Conservation (phyloP, 2,888 invertebrate genomes). For the Lithophane socia region DNA sequence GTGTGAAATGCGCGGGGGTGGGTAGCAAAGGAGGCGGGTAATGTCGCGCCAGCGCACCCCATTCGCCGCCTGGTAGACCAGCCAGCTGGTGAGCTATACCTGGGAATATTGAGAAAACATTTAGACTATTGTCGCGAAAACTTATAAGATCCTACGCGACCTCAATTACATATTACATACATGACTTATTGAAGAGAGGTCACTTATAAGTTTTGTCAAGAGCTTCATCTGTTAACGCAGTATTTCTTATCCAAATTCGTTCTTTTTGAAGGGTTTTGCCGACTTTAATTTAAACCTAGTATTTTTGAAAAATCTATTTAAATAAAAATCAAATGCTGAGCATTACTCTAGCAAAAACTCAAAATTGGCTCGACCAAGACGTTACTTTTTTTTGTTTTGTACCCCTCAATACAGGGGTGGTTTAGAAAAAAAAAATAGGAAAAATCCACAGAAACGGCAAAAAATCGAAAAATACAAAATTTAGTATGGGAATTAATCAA, state of each 20-base stretch:
- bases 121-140: background rate
- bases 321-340: too few relatives aligned
- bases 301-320: background rate
- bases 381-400: too few relatives aligned
- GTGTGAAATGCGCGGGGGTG: constrained; percentile 90
- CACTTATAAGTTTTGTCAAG: background rate
- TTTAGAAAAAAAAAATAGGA: too few relatives aligned
- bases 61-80: constrained; percentile 92
- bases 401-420: too few relatives aligned
- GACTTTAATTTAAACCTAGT: background rate
- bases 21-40: constrained; percentile 88
- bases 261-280: background rate
- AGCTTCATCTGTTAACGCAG: background rate
- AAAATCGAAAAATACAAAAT: too few relatives aligned
- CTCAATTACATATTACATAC: background rate
- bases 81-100: constrained; percentile 94
- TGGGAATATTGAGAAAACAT: constrained; percentile 71
- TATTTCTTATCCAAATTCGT: background rate
- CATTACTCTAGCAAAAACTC: too few relatives aligned
- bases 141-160: too few relatives aligned
- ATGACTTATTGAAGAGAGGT: background rate
- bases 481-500: too few relatives aligned
- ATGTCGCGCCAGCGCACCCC: constrained; percentile 92
- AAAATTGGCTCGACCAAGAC: too few relatives aligned
- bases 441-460: too few relatives aligned